Evolutionary conservation across 2,888 invertebrate genomes (phyloP).

Genomic region (Nemotelus pantherinus): DNA sequence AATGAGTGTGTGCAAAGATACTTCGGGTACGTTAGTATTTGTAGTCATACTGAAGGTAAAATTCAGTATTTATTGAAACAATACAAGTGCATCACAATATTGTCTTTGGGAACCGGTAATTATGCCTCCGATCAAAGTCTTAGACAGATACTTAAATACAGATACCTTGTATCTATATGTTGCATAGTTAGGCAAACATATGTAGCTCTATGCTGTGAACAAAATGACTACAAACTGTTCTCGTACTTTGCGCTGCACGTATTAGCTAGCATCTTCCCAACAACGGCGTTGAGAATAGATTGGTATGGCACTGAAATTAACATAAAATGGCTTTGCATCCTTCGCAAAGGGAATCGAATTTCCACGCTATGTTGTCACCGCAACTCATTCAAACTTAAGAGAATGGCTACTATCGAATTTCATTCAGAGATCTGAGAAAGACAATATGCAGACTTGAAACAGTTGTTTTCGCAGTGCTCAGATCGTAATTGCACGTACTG

Average conservation of each 20-base stretch:
- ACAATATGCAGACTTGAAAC: neutral
- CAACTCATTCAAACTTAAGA: neutral
- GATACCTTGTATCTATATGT: too few relatives aligned
- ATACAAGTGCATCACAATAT: constrained; percentile 23
- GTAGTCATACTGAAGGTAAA: neutral
- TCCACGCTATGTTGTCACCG: constrained; percentile 17
- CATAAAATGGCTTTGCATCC: constrained; percentile 46
- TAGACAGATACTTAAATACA: neutral
- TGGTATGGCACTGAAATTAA: constrained; percentile 44
- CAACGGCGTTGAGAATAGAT: neutral
- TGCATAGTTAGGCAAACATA: too few relatives aligned
- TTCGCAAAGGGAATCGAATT: constrained; percentile 33
- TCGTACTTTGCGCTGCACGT: neutral
- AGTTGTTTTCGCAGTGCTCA: too few relatives aligned
- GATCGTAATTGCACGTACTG: too few relatives aligned
- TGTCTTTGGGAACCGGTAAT: constrained; percentile 21
- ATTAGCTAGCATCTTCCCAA: neutral
- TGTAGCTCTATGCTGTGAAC: too few relatives aligned
- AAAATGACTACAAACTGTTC: neutral
- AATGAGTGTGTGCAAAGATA: neutral
- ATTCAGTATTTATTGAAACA: neutral
- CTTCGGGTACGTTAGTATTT: neutral
- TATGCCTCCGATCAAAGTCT: constrained; percentile 24
- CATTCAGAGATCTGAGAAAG: constrained; percentile 25
- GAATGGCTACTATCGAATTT: constrained; percentile 8